Evolutionary conservation across 2,888 invertebrate genomes (phyloP), one percentile per base, ranked within the genome.

Genomic region (Plusia festucae): DNA sequence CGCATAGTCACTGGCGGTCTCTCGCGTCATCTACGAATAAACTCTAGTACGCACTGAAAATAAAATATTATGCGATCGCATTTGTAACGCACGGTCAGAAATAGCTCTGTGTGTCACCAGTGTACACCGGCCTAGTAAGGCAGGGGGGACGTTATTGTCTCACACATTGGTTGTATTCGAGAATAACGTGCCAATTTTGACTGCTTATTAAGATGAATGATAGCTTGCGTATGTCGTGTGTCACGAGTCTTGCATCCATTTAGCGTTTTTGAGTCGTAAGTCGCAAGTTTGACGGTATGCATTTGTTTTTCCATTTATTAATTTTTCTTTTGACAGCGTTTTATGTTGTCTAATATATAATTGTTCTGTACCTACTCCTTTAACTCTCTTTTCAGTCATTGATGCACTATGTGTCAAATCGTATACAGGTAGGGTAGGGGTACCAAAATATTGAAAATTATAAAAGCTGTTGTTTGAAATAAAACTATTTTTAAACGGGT

Each of bases 31-130:
- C 93, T 89, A 90, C 91, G 88, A 92, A 93, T 92, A 93, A 92
- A 92, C 90, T 85, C 84, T 89, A 90, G 90, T 92, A 91, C 91
- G 88, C 86, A 91, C 90, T 91, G 90, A 91, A 93, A 94, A 93
- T 94, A 93, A 93, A 93, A 93, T 91, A 91, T 88, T 89, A 89
- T 91, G 90, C 90, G 91, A 93, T 93, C 90, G 88, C 90, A 90
- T 92, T 89, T 83, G 90, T 90, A 91, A 90, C 91, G 90, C 88
- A 88, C 83, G 73, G 84, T 85, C 89, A 72, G 82, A 91, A 93
- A 93, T 93, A 93, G 85, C 85, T 67, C 64, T 65, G 81, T 91
- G 90, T 93, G 91, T 93, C 92, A 92, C 87, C 76, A 82, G 81
- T 82, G 79, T 80, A 76, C 76, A 70, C 72, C 78, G 80, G 70